Base-by-base conservation (phyloP, 1,140 invertebrate genomes). In the Heliconius himera region DNA sequence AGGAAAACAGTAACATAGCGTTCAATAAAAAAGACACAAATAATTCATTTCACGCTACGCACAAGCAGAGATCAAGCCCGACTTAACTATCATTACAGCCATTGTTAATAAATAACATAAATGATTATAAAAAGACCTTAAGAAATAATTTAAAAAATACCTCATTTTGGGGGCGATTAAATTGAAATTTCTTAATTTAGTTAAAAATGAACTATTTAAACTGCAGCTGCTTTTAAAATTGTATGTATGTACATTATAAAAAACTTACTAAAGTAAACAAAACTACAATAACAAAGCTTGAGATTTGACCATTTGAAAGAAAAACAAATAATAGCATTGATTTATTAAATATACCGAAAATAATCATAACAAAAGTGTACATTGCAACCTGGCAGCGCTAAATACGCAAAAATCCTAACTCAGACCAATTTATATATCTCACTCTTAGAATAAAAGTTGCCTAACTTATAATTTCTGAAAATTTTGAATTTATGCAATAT, bases 31-130 rank as follows among this genome's bases (percentile, higher is more conserved):
- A 66, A 66, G 26, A 66, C 18, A 66, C 54, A 66, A 66, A 13
- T 26, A 66, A 16, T 66, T 66, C 26, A 29, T 29, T 66, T 29
- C 20, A 26, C 60, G 60, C 60, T 66, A 66, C 60, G 60, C 60
- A 66, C 60, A 66, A 66, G 60, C 26, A 66, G 60, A 66, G 60
- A 66, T 66, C 60, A 66, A 66, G 60, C 60, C 60, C 60, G 60
- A 66, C 60, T 66, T 66, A 66, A 66, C 60, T 66, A 66, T 26
- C 60, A 66, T 66, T 66, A 66, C 60, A 66, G 60, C 60, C 60
- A 66, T 66, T 66, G 60, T 66, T 66, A 66, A 66, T 66, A 66
- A 66, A 66, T 66, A 66, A 66, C 60, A 13, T 66, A 66, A 66
- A 66, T 66, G 60, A 22, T 66, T 66, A 66, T 66, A 29, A 66